These are phyloP conservation scores for Xenopus petersii DNA, from an alignment of 2,797 vertebrate species.

Conservation along the genomic window DNA sequence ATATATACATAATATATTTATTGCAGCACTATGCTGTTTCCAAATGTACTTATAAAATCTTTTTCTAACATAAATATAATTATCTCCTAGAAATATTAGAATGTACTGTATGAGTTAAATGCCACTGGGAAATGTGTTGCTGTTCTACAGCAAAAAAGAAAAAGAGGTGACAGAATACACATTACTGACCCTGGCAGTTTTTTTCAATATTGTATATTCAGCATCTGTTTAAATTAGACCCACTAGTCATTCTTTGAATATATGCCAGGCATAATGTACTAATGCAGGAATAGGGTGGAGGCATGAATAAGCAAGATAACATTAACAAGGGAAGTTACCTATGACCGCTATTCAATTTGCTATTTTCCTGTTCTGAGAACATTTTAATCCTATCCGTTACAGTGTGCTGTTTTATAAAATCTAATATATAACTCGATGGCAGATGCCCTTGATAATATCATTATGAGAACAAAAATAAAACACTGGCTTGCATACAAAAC, in stretches of 20 bases:
- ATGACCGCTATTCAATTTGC: constrained; percentile 32
- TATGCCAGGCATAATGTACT: constrained; percentile 26
- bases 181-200: too few species aligned
- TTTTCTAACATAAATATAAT: too few species aligned
- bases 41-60: too few species aligned
- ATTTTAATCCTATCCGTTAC: constrained; percentile 12
- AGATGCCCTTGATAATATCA: too few species aligned
- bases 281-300: constrained; percentile 40
- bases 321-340: constrained; percentile 37
- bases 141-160: neutral
- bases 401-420: neutral
- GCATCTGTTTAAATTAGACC: constrained; percentile 4
- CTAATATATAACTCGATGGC: too few species aligned
- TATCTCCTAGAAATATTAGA: too few species aligned
- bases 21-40: too few species aligned
- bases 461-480: too few species aligned
- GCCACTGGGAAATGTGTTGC: neutral
- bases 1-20: too few species aligned
- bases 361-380: constrained; percentile 20
- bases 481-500: too few species aligned
- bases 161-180: neutral
- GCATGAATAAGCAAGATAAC: constrained; percentile 34
- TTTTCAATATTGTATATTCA: neutral
- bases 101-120: too few species aligned
- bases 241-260: constrained; percentile 28